These are phyloP conservation scores for Argynnis bischoffii DNA, from an alignment of 2,888 invertebrate species.

Conservation along the genomic window DNA sequence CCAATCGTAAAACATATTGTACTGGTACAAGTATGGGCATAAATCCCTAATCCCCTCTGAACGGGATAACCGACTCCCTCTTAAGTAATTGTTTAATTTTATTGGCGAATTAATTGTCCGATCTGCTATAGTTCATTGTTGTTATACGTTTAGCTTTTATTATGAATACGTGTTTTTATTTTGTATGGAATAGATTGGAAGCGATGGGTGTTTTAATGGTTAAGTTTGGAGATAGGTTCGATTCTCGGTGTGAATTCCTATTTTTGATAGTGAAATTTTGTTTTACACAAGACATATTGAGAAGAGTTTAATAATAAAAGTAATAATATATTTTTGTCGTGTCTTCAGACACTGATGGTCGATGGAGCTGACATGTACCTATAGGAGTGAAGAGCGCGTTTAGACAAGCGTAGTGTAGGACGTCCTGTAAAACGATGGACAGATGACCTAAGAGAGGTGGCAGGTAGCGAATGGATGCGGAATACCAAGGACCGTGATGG, in stretches of 20 bases:
- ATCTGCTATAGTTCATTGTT: slow-evolving; percentile 32
- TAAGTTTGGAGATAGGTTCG: background rate
- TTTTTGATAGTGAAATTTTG: no score
- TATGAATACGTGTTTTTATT: slow-evolving; percentile 3
- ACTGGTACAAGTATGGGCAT: slow-evolving; percentile 28
- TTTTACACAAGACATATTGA: no score
- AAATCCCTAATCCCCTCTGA: slow-evolving; percentile 50
- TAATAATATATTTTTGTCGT: no score
- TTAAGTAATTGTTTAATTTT: slow-evolving; percentile 67
- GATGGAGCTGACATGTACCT: no score
- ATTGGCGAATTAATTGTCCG: slow-evolving; percentile 74
- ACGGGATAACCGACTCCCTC: slow-evolving; percentile 51
- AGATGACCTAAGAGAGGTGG: no score
- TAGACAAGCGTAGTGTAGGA: no score
- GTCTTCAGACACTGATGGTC: no score
- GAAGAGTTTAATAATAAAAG: no score
- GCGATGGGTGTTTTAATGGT: background rate
- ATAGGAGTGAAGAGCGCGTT: no score
- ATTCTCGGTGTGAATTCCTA: background rate
- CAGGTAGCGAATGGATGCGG: no score
- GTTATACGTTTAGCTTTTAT: slow-evolving; percentile 13
- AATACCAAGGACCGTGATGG: no score
- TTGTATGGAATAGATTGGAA: background rate
- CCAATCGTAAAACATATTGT: slow-evolving; percentile 42
- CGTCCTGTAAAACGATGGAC: no score